Evolutionary conservation across 1,140 invertebrate species (phyloP), one percentile per base, ranked within the genome.

Genomic region (Brachionus angularis): DNA sequence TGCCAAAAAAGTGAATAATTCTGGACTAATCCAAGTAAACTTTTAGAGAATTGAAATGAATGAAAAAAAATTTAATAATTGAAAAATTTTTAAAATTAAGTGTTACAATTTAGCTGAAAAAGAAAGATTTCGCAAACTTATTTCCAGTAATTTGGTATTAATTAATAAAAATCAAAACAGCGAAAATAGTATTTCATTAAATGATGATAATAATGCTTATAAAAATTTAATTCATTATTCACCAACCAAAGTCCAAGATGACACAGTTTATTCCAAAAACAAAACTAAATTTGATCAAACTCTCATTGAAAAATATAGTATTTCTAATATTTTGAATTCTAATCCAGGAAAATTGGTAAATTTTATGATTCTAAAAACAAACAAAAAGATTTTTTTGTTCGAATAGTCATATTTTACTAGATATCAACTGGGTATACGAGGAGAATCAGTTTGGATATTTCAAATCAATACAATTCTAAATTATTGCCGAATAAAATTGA

Each of bases 51-150:
- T 7, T 55, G 0, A 16, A 55, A 10, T 34, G 8, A 10, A 33
- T 14, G 1, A 16, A 8, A 0, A 5, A 29, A 4, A 1, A 18
- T 33, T 55, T 34, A 47, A 16, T 47, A 7, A n/a, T 47, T 47
- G n/a, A n/a, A n/a, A n/a, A n/a, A 1, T 47, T 47, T 1, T 47
- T 2, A n/a, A n/a, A 47, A 4, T 21, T 33, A 8, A 55, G 33
- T 23, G 53, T 36, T 58, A 39, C 18, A 34, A 58, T 36, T 33
- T 58, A 4, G 25, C 39, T 12, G 53, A 58, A 34, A 58, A 58
- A 39, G 53, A 58, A 58, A 58, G 39, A 23, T 58, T 58, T n/a
- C 53, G 53, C 10, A 21, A 42, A 23, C 53, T 58, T 23, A 16
- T 58, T 12, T 39, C 36, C 36, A 18, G 33, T 5, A 58, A 58